Conservation (phyloP, 2,888 invertebrate genomes). For the Parnassius apollo region DNA sequence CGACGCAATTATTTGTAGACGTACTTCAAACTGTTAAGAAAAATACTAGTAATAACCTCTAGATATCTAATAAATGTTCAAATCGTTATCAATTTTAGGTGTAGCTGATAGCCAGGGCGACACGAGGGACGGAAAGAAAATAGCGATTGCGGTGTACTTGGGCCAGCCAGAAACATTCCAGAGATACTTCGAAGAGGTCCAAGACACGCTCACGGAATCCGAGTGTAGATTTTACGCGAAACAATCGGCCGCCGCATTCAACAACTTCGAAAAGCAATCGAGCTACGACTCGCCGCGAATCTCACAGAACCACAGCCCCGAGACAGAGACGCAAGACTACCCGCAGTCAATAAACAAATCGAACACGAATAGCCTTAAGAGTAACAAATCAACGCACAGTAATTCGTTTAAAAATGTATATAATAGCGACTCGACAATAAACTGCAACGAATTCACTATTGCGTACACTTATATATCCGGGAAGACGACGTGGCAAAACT, state of each 20-base stretch:
- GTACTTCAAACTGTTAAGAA: too few relatives aligned
- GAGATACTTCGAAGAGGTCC: constrained; percentile 84
- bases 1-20: too few relatives aligned
- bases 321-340: constrained; percentile 68
- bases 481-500: constrained; percentile 96
- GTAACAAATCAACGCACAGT: constrained; percentile 80
- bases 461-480: constrained; percentile 95
- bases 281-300: constrained; percentile 73
- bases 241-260: constrained; percentile 67
- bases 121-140: constrained; percentile 91
- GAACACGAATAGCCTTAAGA: constrained; percentile 78
- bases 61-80: too few relatives aligned
- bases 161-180: constrained; percentile 90
- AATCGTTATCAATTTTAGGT: constrained; percentile 46
- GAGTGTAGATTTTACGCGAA: constrained; percentile 82
- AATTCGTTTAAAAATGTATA: constrained; percentile 75
- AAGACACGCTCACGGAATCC: constrained; percentile 84
- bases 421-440: constrained; percentile 77
- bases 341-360: constrained; percentile 70
- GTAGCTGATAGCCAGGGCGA: constrained; percentile 83
- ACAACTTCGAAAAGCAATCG: constrained; percentile 72
- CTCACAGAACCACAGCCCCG: constrained; percentile 72
- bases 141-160: constrained; percentile 92
- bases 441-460: constrained; percentile 88
- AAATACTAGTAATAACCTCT: too few relatives aligned